phyloP scores from a whole-genome alignment of 2,797 vertebrate species.

The Coregonus suidteri region DNA sequence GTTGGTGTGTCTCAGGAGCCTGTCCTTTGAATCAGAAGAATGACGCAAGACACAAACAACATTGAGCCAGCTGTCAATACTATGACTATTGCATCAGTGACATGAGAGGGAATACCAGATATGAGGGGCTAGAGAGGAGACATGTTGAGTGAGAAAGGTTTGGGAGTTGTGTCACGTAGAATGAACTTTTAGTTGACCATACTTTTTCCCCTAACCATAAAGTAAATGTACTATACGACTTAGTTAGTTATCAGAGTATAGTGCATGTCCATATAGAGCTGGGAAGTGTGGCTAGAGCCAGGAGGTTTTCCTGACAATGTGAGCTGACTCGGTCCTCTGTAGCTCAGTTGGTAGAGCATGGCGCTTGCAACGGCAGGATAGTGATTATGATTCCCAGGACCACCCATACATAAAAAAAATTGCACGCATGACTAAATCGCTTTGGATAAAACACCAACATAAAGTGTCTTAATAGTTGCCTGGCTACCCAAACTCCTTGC shows the following conservation, averaged over 20 bases:
- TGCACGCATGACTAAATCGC: too few species aligned
- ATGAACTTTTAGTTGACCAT: not conserved
- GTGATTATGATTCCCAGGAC: too few species aligned
- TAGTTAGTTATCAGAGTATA: not conserved
- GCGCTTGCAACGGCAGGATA: too few species aligned
- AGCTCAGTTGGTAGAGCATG: too few species aligned
- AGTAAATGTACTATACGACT: not conserved
- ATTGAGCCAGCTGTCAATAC: conserved; percentile 40
- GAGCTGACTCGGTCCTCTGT: too few species aligned
- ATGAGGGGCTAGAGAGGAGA: conserved; percentile 14
- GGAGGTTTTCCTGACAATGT: too few species aligned
- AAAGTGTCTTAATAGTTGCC: too few species aligned
- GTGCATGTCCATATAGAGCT: not conserved
- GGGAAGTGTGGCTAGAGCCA: not conserved
- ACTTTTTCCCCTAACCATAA: not conserved
- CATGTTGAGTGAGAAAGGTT: conserved; percentile 29
- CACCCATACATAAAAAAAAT: too few species aligned
- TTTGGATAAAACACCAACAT: too few species aligned
- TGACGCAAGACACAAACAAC: conserved; percentile 49
- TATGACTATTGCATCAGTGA: conserved; percentile 51
- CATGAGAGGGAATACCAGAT: conserved; percentile 57
- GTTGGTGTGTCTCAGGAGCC: conserved; percentile 20
- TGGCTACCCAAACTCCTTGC: too few species aligned
- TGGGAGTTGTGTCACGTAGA: conserved; percentile 16
- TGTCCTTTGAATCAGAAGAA: conserved; percentile 38